Conservation (phyloP, 1,140 invertebrate genomes). For the Riptortus pedestris region DNA sequence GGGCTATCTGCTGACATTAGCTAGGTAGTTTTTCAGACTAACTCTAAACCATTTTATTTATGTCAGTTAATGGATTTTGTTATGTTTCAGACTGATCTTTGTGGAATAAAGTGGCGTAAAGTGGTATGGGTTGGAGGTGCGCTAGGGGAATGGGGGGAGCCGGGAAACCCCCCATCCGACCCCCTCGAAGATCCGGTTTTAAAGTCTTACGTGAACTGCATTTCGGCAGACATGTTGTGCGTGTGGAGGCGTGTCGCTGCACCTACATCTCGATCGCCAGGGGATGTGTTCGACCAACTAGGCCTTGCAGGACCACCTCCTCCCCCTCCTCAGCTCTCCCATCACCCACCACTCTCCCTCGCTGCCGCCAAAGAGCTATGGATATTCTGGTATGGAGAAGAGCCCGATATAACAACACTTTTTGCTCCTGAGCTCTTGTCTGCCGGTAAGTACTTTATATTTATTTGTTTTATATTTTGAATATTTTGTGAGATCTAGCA, state of each 20-base stretch:
- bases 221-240: conserved; percentile 87
- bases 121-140: conserved; percentile 62
- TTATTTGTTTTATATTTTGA: background rate
- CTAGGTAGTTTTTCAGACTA: too few species aligned
- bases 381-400: conserved; percentile 99
- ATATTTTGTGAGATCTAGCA: too few species aligned
- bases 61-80: too few species aligned
- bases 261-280: conserved; percentile 35
- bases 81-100: conserved; percentile 84
- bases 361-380: conserved; percentile 86
- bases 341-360: conserved; percentile 56
- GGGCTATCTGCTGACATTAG: too few species aligned
- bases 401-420: conserved; percentile 76
- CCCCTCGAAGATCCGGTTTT: conserved; percentile 88
- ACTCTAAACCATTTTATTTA: too few species aligned
- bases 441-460: conserved; percentile 40
- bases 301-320: conserved; percentile 43
- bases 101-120: conserved; percentile 98
- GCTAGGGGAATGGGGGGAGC: conserved; percentile 40
- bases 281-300: conserved; percentile 48
- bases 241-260: conserved; percentile 80
- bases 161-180: conserved; percentile 40
- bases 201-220: conserved; percentile 82
- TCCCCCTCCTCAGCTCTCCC: conserved; percentile 43
- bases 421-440: conserved; percentile 67